Percentiles rank a stretch among this genome's conserved stretches.
phyloP scores from a whole-genome alignment of 2,113 vertebrate species.

The Nothocercus nigrocapillus region DNA sequence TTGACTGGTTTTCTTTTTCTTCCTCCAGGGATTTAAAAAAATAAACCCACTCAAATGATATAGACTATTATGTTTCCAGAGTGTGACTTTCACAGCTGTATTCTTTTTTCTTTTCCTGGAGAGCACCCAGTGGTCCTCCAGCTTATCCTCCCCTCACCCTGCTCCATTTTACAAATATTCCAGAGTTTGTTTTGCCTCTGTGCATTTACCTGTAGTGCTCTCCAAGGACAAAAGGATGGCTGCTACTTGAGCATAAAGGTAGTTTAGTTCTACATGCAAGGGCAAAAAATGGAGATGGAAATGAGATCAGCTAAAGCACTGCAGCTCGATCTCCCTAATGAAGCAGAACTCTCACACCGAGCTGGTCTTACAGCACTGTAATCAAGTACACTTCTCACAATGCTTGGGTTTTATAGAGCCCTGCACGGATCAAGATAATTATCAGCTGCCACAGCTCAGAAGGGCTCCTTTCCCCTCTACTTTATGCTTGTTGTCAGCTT shows the following conservation, averaged over 20 bases:
- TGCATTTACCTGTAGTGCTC: neutral
- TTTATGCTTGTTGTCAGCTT: conserved; percentile 70
- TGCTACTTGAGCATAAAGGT: neutral
- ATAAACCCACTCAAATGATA: neutral
- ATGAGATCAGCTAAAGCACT: conserved; percentile 44
- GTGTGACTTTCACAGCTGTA: neutral
- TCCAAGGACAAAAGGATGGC: conserved; percentile 5
- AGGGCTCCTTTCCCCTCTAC: conserved; percentile 48
- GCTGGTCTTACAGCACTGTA: conserved; percentile 68
- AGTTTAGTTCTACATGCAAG: neutral
- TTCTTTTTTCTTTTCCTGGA: neutral
- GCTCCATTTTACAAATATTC: conserved; percentile 20
- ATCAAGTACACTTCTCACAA: conserved; percentile 71
- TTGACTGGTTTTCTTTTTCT: neutral
- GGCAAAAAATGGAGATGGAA: conserved; percentile 43
- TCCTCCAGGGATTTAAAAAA: neutral
- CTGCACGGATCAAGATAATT: conserved; percentile 74
- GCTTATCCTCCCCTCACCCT: neutral
- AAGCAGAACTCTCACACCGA: conserved; percentile 69
- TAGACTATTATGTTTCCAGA: neutral
- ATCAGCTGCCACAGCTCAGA: conserved; percentile 73
- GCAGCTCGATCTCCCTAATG: conserved; percentile 72
- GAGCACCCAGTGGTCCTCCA: neutral
- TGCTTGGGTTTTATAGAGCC: conserved; percentile 70
- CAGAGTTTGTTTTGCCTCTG: neutral